These are phyloP conservation scores for Remorina albescens DNA, from an alignment of 2,797 vertebrate genomes.

Conservation along the genomic window DNA sequence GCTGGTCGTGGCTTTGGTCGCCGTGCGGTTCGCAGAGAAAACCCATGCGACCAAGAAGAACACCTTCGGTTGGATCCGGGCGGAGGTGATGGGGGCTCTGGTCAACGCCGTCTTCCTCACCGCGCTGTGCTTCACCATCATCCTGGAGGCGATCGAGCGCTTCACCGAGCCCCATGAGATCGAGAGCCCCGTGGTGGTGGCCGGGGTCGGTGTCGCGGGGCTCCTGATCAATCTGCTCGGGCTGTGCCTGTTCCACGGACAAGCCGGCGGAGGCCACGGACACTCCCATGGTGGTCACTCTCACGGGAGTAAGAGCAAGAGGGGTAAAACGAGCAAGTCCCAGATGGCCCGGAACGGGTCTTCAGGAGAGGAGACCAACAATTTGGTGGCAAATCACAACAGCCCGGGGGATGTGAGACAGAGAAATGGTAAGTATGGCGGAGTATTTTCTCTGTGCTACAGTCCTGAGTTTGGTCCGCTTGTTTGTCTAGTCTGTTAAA, in stretches of 20 bases:
- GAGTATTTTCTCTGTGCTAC: background rate
- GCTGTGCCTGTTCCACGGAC: slow-evolving; percentile 94
- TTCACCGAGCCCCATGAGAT: slow-evolving; percentile 95
- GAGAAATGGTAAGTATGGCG: slow-evolving; percentile 61
- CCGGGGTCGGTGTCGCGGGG: slow-evolving; percentile 90
- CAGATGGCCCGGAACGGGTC: slow-evolving; percentile 76
- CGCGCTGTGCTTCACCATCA: slow-evolving; percentile 97
- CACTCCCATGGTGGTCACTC: slow-evolving; percentile 84
- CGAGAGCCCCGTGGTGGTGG: slow-evolving; percentile 89
- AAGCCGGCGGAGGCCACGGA: slow-evolving; percentile 87
- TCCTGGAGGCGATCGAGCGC: slow-evolving; percentile 95
- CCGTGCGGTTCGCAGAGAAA: slow-evolving; percentile 93
- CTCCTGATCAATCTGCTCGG: slow-evolving; percentile 94
- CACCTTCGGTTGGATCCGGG: slow-evolving; percentile 98
- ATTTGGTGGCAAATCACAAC: slow-evolving; percentile 89
- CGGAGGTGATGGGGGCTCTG: slow-evolving; percentile 98
- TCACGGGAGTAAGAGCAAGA: slow-evolving; percentile 82
- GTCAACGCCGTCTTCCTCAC: slow-evolving; percentile 98
- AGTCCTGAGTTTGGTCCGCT: background rate
- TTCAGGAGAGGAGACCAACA: slow-evolving; percentile 92
- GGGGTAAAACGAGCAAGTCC: slow-evolving; percentile 72
- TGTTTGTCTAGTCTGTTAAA: background rate
- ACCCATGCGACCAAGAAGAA: slow-evolving; percentile 95
- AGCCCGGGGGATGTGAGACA: slow-evolving; percentile 85
- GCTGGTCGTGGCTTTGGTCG: slow-evolving; percentile 94